These are phyloP conservation scores for Anhinga anhinga DNA, from an alignment of 2,113 vertebrate species.

Conservation along the genomic window DNA sequence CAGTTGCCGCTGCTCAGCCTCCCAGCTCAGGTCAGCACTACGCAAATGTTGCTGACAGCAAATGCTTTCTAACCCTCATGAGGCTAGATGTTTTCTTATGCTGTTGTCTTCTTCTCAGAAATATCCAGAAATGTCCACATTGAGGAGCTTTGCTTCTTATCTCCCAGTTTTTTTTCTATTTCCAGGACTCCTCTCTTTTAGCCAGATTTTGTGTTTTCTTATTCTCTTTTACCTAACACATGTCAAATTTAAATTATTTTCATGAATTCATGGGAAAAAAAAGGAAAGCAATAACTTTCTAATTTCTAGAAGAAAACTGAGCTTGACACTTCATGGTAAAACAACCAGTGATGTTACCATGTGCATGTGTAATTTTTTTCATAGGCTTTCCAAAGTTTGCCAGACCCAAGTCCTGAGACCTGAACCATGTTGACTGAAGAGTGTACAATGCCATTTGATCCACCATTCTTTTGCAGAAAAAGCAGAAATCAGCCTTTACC, in stretches of 20 bases:
- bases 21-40: accelerated
- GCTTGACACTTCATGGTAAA: background rate
- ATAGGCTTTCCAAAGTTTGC: background rate
- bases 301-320: background rate
- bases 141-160: background rate
- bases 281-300: background rate
- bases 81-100: background rate
- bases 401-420: background rate
- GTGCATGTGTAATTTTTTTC: background rate
- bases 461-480: background rate
- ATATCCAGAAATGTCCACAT: background rate
- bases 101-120: background rate
- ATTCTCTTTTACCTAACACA: background rate
- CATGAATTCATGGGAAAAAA: background rate
- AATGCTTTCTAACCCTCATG: background rate
- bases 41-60: background rate
- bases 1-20: background rate
- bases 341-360: background rate
- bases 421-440: background rate
- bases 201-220: background rate
- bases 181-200: background rate
- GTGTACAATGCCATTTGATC: background rate
- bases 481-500: background rate
- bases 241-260: background rate
- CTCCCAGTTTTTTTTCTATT: background rate